Evolutionary conservation across 2,113 vertebrate species (phyloP).

Genomic region (Eptesicus fuscus): DNA sequence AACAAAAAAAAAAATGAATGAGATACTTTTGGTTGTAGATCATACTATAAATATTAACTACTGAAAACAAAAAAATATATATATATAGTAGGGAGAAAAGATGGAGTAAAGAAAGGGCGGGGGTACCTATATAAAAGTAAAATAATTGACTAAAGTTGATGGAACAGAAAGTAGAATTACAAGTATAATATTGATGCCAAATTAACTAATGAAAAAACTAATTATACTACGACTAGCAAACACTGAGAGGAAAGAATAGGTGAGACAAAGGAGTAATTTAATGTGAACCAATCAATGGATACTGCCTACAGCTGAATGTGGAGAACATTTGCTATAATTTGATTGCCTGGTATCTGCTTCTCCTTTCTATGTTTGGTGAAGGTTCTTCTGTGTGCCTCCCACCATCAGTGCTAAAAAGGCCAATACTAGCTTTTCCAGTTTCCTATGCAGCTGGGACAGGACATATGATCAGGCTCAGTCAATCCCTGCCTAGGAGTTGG

Average conservation of each 20-base stretch:
- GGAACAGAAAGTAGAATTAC: not conserved
- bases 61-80: not conserved
- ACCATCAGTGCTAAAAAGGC: not conserved
- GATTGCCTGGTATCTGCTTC: not conserved
- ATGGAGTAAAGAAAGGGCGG: not conserved
- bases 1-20: not conserved
- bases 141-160: not conserved
- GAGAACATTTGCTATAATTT: not conserved
- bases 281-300: not conserved
- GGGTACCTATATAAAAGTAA: not conserved
- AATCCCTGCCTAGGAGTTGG: not conserved
- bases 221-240: not conserved
- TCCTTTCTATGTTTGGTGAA: not conserved
- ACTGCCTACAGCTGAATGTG: not conserved
- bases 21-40: not conserved
- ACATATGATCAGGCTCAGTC: not conserved
- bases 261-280: not conserved
- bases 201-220: conserved; percentile 21
- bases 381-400: not conserved
- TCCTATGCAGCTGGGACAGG: not conserved
- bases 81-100: not conserved
- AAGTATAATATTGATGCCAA: not conserved
- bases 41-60: not conserved
- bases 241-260: not conserved
- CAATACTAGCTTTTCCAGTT: not conserved